These are phyloP conservation scores for Dinocampus coccinellae DNA, from an alignment of 2,888 invertebrate genomes.

Conservation along the genomic window DNA sequence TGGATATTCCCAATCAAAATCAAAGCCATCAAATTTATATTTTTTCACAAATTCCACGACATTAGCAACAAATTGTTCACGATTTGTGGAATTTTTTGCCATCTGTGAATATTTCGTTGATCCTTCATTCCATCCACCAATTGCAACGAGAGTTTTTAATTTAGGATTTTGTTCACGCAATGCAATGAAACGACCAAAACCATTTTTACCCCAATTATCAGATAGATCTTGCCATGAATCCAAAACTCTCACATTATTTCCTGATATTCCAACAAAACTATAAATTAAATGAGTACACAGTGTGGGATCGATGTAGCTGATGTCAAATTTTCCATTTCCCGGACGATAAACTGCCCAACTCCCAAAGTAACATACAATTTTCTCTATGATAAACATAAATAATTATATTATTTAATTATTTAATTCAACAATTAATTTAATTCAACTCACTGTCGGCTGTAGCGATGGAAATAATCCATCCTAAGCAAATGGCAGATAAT, in stretches of 20 bases:
- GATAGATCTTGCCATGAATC: slow-evolving; percentile 77
- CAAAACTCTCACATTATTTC: slow-evolving; percentile 72
- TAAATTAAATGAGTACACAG: slow-evolving; percentile 84
- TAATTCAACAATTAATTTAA: neutral
- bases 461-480: neutral
- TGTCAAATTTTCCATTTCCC: slow-evolving; percentile 76
- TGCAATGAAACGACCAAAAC: slow-evolving; percentile 72
- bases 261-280: slow-evolving; percentile 77
- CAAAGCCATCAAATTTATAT: slow-evolving; percentile 78
- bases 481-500: neutral
- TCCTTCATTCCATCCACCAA: slow-evolving; percentile 81
- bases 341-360: slow-evolving; percentile 81
- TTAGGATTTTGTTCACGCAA: slow-evolving; percentile 72
- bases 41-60: slow-evolving; percentile 71
- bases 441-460: neutral
- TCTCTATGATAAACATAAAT: neutral
- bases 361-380: slow-evolving; percentile 77
- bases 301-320: slow-evolving; percentile 76
- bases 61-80: slow-evolving; percentile 73
- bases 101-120: slow-evolving; percentile 75
- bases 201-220: slow-evolving; percentile 70
- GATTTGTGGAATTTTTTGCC: slow-evolving; percentile 68
- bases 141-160: slow-evolving; percentile 74
- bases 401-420: neutral
- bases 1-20: slow-evolving; percentile 81